phyloP scores from a whole-genome alignment of 2,797 vertebrate genomes.

The Chaetodon trifasciatus region DNA sequence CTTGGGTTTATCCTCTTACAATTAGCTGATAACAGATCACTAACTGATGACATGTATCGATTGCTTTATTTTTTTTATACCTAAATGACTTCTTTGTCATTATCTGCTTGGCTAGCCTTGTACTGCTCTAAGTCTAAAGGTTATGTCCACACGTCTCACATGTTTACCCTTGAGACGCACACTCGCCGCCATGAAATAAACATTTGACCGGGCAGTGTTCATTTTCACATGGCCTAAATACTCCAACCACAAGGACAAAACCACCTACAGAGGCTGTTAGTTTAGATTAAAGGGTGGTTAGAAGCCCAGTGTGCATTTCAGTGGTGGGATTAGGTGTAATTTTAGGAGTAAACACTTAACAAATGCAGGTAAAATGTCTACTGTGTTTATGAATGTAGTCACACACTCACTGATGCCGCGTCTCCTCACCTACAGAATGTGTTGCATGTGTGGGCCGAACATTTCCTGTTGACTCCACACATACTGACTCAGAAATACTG shows the following conservation, averaged over 20 bases:
- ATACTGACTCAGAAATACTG: constrained; percentile 4
- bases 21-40: constrained; percentile 13
- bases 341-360: constrained; percentile 1
- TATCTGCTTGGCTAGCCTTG: constrained; percentile 26
- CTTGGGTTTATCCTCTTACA: background rate
- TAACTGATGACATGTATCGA: background rate
- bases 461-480: constrained; percentile 48
- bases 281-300: constrained; percentile 30
- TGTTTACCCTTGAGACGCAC: constrained; percentile 48
- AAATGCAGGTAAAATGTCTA: background rate
- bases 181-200: constrained; percentile 51
- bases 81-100: constrained; percentile 24
- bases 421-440: constrained; percentile 10
- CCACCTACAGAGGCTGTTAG: background rate
- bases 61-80: background rate
- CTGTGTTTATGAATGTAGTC: constrained; percentile 8
- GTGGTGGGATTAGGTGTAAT: background rate
- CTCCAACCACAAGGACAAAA: constrained; percentile 10
- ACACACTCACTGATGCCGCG: background rate
- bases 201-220: constrained; percentile 55
- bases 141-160: constrained; percentile 51
- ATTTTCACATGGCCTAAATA: constrained; percentile 54
- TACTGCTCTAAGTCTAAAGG: constrained; percentile 59
- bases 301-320: constrained; percentile 14
- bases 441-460: background rate